Conservation (phyloP, 1,140 invertebrate species). For the Euura lappo region DNA sequence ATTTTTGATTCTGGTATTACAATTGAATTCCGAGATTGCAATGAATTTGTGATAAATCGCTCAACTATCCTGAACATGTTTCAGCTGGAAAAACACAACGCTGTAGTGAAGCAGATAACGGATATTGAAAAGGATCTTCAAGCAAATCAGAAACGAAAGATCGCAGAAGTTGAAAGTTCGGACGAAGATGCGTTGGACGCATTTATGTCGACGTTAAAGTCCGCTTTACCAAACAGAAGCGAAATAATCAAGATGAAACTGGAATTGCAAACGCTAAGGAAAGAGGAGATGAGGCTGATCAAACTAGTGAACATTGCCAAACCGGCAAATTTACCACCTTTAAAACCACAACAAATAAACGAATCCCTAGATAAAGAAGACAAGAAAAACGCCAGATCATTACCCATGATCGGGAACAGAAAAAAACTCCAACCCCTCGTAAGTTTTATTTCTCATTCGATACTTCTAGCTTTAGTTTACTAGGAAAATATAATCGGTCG, state of each 20-base stretch:
- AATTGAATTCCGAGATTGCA: no score
- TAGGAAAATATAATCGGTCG: neutral
- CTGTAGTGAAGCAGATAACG: conserved; percentile 65
- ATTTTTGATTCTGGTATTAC: neutral
- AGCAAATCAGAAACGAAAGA: conserved; percentile 40
- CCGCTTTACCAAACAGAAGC: conserved; percentile 53
- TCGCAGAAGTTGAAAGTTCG: conserved; percentile 46
- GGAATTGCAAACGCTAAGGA: conserved; percentile 71
- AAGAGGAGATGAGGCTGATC: conserved; percentile 72
- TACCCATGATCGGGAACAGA: neutral
- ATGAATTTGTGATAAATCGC: no score
- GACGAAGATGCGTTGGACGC: conserved; percentile 72
- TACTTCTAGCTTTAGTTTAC: no score
- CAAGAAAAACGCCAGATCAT: neutral
- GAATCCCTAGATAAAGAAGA: conserved; percentile 8
- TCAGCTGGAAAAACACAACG: conserved; percentile 73
- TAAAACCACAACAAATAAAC: conserved; percentile 40
- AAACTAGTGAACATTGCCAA: conserved; percentile 80
- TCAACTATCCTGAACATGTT: conserved; percentile 30
- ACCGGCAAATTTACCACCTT: conserved; percentile 71
- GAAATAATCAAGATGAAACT: conserved; percentile 51
- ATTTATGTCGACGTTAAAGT: conserved; percentile 73
- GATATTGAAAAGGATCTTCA: conserved; percentile 52
- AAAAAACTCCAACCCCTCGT: neutral
- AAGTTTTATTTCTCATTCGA: neutral